Conservation (phyloP, 1,140 invertebrate genomes). For the Eulimnadia texana region DNA sequence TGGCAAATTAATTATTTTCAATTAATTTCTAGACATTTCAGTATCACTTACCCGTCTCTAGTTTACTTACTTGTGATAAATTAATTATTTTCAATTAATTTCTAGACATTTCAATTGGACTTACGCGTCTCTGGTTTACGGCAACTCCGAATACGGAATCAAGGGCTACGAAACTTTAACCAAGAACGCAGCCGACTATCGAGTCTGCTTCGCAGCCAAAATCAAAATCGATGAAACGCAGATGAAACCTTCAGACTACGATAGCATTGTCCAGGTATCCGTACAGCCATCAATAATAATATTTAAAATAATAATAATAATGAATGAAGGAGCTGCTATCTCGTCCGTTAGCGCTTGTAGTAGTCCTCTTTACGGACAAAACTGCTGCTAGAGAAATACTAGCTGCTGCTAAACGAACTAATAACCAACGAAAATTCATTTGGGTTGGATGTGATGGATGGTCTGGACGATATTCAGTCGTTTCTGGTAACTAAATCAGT, state of each 20-base stretch:
- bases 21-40: too few species aligned
- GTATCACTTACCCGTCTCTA: too few species aligned
- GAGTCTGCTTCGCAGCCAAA: conserved; percentile 36
- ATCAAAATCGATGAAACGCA: conserved; percentile 31
- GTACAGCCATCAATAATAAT: too few species aligned
- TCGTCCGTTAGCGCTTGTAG: conserved; percentile 28
- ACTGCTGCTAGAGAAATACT: conserved; percentile 30
- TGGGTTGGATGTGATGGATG: conserved; percentile 42
- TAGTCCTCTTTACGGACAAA: conserved; percentile 40
- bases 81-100: conserved; percentile 1
- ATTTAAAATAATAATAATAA: too few species aligned
- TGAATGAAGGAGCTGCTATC: conserved; percentile 11
- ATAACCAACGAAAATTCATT: conserved; percentile 26
- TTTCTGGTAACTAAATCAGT: conserved; percentile 14
- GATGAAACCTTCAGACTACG: conserved; percentile 32
- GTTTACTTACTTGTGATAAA: not conserved
- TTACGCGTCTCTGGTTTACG: conserved; percentile 42
- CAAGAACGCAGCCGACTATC: conserved; percentile 32
- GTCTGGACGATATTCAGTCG: conserved; percentile 29
- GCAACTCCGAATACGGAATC: conserved; percentile 36
- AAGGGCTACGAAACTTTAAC: conserved; percentile 37
- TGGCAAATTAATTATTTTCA: too few species aligned
- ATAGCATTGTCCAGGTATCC: conserved; percentile 32
- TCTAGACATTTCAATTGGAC: conserved; percentile 37
- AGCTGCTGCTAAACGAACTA: conserved; percentile 27